Evolutionary conservation across 1,140 invertebrate species (phyloP), one percentile per base, ranked within the genome.

Genomic region (Drosophila seguyi): DNA sequence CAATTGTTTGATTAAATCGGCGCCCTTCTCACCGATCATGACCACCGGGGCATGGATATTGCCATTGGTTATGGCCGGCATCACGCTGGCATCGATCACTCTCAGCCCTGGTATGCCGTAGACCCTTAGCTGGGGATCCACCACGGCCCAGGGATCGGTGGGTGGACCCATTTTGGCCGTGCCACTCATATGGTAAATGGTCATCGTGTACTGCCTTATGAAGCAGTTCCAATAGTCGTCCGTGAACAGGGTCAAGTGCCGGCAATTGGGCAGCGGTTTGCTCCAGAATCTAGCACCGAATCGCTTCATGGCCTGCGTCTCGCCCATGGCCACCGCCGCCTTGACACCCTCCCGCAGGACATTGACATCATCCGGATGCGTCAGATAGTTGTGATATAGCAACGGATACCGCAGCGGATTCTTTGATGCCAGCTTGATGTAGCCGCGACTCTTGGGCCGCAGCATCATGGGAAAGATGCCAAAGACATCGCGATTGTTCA

Each of bases 21-120:
- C 95, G 0, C 96, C 97, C 91, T 98, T 98, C 87, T 99, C 98
- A 0, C 94, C 98, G n/a, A 99, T 97, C 97, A 98, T 98, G 11
- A 98, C 96, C 0, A 96, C 95, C 0, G 97, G 96, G 0, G 97
- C 96, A 75, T 97, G 97, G 18, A 97, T 97, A 80, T 98, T 97
- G 0, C 97, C 97, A 85, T 95, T 97, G 0, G 96, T 96, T 2
- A 98, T 96, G 0, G 95, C 94, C 5, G 93, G 92, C 87, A 93
- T 93, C 42, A 93, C 83, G 71, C 92, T 93, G 42, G 92, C 91
- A 71, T 93, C 93, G 29, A 92, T 90, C 0, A 93, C 96, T 58
- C 97, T 93, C 16, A 98, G 90, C 0, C 96, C 96, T 47, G 95
- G 93, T 0, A 97, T 91, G 1, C 96, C 96, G 75, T 97, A 95